Conservation (phyloP, 2,888 invertebrate species). For the Lamellibrachia columna region DNA sequence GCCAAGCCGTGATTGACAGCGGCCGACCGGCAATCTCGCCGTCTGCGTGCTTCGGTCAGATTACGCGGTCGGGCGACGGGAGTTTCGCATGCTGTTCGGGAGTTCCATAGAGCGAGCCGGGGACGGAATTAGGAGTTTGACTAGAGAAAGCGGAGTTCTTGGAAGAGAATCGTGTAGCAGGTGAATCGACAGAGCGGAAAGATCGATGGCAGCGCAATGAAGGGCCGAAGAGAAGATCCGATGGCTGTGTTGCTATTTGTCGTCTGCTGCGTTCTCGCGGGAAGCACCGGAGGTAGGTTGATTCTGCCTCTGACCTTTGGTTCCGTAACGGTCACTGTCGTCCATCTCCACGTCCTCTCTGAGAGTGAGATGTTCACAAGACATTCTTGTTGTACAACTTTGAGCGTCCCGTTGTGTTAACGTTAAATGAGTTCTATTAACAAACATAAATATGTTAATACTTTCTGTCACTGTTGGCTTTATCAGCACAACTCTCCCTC, state of each 20-base stretch:
- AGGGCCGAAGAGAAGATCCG: background rate
- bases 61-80: background rate
- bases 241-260: background rate
- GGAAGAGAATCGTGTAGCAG: background rate
- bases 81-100: background rate
- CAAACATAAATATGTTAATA: too few relatives aligned
- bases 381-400: background rate
- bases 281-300: constrained; percentile 11
- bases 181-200: constrained; percentile 5
- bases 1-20: background rate
- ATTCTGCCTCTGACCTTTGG: background rate
- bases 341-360: background rate
- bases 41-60: background rate
- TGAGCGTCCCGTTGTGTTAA: too few relatives aligned
- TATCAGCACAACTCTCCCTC: too few relatives aligned
- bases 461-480: too few relatives aligned
- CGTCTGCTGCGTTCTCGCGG: background rate
- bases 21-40: background rate
- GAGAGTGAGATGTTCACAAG: background rate
- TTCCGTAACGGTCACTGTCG: background rate
- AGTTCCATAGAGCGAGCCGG: background rate
- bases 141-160: background rate
- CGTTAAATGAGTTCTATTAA: too few relatives aligned
- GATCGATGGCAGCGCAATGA: background rate
- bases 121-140: background rate